Conservation (phyloP, 2,797 vertebrate species). For the Anolis apletophallus region DNA sequence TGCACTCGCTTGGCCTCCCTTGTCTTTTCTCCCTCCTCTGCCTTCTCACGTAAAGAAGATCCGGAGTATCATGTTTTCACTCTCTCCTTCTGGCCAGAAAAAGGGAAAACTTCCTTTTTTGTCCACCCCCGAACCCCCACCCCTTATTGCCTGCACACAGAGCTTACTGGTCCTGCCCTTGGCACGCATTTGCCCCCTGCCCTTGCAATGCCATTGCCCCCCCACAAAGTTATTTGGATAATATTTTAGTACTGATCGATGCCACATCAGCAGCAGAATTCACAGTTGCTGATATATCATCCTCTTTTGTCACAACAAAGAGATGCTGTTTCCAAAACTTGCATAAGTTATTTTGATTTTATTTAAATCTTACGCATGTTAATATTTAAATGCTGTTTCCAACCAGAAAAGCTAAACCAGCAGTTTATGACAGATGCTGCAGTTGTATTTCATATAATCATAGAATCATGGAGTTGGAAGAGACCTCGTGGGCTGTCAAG, state of each 20-base stretch:
- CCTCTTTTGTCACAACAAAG: constrained; percentile 56
- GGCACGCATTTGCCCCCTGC: too few relatives aligned
- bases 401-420: constrained; percentile 66
- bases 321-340: constrained; percentile 69
- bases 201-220: constrained; percentile 41
- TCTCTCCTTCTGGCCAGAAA: too few relatives aligned
- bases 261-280: constrained; percentile 65
- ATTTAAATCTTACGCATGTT: constrained; percentile 63
- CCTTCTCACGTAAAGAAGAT: too few relatives aligned
- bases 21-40: too few relatives aligned
- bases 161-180: not conserved
- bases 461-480: too few relatives aligned
- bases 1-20: too few relatives aligned
- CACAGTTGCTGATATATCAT: constrained; percentile 61
- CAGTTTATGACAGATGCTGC: constrained; percentile 74
- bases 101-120: too few relatives aligned
- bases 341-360: constrained; percentile 52
- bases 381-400: constrained; percentile 59
- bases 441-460: too few relatives aligned
- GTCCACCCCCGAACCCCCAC: too few relatives aligned
- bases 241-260: constrained; percentile 70
- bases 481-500: too few relatives aligned
- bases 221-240: constrained; percentile 72
- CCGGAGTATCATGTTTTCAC: too few relatives aligned
- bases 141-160: too few relatives aligned